A percentile compares a stretch with the other conserved stretches of the same genome.
Conservation (phyloP, 2,113 vertebrate species). For the Microcebus murinus region DNA sequence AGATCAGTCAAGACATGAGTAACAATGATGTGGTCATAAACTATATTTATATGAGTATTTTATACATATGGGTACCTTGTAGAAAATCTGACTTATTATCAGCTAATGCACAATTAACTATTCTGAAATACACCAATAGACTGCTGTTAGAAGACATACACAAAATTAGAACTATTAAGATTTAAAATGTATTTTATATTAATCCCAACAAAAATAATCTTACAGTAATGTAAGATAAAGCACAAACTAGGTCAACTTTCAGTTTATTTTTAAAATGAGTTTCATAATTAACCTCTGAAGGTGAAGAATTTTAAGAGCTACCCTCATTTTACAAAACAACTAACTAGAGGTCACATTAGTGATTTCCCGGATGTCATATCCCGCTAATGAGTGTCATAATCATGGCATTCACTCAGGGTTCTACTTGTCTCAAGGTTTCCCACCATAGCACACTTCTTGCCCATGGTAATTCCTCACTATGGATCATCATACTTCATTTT, state of each 20-base stretch:
- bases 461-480: neutral
- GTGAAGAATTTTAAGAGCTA: neutral
- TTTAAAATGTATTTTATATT: neutral
- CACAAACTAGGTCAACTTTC: neutral
- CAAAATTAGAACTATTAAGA: neutral
- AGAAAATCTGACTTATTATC: neutral
- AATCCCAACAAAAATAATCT: neutral
- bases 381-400: neutral
- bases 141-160: neutral
- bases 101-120: neutral
- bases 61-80: neutral
- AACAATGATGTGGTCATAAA: neutral
- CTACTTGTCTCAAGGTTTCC: neutral
- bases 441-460: neutral
- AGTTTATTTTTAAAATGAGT: conserved; percentile 26
- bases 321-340: neutral
- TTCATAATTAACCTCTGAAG: neutral
- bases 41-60: neutral
- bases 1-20: neutral
- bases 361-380: neutral
- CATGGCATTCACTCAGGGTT: neutral
- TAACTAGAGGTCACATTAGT: neutral
- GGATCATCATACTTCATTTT: neutral
- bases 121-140: conserved; percentile 3
- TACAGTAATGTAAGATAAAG: neutral